Evolutionary conservation across 1,140 invertebrate species (phyloP), one percentile per base, ranked within the genome.

Genomic region (Proctacanthus coquilletti): DNA sequence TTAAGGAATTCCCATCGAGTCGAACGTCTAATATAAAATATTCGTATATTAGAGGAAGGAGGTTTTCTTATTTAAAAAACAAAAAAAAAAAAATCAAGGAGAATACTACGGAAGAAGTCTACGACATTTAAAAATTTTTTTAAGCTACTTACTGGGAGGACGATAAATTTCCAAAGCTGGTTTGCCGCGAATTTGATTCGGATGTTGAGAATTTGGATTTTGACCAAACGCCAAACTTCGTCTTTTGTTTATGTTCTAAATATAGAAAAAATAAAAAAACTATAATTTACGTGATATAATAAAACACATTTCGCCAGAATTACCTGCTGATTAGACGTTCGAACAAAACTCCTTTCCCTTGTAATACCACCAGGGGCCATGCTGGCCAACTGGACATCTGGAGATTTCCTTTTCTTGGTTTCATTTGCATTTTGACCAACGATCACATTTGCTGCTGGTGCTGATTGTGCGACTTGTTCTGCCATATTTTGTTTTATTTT

Each of bases 101-200:
- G n/a, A n/a, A n/a, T n/a, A n/a, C n/a, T n/a, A n/a, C n/a, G n/a
- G n/a, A n/a, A n/a, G n/a, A n/a, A n/a, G n/a, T n/a, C n/a, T n/a
- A n/a, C n/a, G n/a, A n/a, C n/a, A n/a, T n/a, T n/a, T n/a, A n/a
- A n/a, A n/a, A n/a, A n/a, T n/a, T 14, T 33, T 3, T 5, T 6
- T 13, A 8, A 10, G 11, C 21, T 15, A 66, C 62, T 69, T 63
- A 81, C 84, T 85, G 56, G 84, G 84, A 15, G 84, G 84, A 52
- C 83, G 71, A 58, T 88, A 87, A 48, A 87, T 83, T 66, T 86
- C 81, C 58, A 86, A 71, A 17, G 80, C 81, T 5, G 83, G 84
- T 62, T 87, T 85, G 34, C 69, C 70, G 51, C 72, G 45, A 36
- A 60, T 50, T 42, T 59, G 56, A 41, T 51, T 54, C 18, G 43